Conservation (phyloP, 1,140 invertebrate genomes). For the Acyrthosiphon pisum region DNA sequence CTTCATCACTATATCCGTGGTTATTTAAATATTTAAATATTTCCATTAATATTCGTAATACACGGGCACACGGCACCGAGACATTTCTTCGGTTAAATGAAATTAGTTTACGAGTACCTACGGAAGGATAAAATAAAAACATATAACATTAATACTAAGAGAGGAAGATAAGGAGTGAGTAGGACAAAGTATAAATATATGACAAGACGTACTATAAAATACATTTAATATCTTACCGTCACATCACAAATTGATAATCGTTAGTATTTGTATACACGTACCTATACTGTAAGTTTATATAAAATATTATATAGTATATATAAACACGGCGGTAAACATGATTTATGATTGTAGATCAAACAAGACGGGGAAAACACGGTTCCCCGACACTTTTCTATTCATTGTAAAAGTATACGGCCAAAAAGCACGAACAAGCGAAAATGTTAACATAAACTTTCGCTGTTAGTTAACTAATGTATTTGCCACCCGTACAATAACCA, state of each 20-base stretch:
- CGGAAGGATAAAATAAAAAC: not conserved
- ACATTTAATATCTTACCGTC: not conserved
- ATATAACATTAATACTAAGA: not conserved
- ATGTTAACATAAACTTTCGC: not conserved
- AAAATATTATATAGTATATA: not conserved
- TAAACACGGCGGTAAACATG: not conserved
- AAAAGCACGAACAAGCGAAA: not conserved
- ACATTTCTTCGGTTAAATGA: slow-evolving; percentile 32
- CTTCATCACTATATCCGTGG: slow-evolving; percentile 6
- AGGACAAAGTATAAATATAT: not conserved
- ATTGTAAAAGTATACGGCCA: not conserved
- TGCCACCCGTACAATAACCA: not conserved
- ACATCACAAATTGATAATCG: slow-evolving; percentile 6
- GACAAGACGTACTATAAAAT: slow-evolving; percentile 25
- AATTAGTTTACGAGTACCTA: slow-evolving; percentile 19
- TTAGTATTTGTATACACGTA: not conserved
- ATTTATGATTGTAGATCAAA: slow-evolving; percentile 31
- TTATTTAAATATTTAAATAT: slow-evolving; percentile 46
- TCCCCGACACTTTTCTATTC: not conserved
- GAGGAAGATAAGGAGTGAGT: not conserved
- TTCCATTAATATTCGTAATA: slow-evolving; percentile 45
- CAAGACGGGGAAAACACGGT: not conserved
- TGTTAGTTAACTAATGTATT: slow-evolving; percentile 12
- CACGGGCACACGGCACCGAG: not conserved
- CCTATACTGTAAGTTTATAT: not conserved